Evolutionary conservation across 1,140 invertebrate genomes (phyloP).

Genomic region (Phortica variegata): DNA sequence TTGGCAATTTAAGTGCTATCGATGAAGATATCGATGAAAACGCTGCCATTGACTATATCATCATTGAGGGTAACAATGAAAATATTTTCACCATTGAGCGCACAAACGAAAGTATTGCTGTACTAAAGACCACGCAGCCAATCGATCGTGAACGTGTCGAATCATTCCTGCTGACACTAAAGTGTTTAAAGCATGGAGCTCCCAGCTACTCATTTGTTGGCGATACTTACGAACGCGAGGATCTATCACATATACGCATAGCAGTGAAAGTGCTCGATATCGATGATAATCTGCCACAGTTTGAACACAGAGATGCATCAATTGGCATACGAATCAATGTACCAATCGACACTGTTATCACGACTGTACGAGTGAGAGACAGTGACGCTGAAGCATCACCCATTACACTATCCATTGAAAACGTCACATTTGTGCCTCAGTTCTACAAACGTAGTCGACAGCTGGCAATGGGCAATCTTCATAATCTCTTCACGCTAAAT

Average conservation of each 20-base stretch:
- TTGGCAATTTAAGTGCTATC: slow-evolving; percentile 68
- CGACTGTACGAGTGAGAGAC: slow-evolving; percentile 68
- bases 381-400: slow-evolving; percentile 67
- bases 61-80: slow-evolving; percentile 74
- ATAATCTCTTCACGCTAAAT: slow-evolving; percentile 63
- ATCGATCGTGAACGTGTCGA: slow-evolving; percentile 69
- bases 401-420: slow-evolving; percentile 66
- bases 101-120: slow-evolving; percentile 66
- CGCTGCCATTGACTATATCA: slow-evolving; percentile 72
- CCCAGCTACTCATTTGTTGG: slow-evolving; percentile 52
- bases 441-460: slow-evolving; percentile 59
- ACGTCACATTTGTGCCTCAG: slow-evolving; percentile 67
- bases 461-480: slow-evolving; percentile 57
- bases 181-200: slow-evolving; percentile 61
- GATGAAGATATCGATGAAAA: slow-evolving; percentile 77
- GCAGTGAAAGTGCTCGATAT: slow-evolving; percentile 68
- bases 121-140: slow-evolving; percentile 63
- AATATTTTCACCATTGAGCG: slow-evolving; percentile 66
- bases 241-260: slow-evolving; percentile 70
- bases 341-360: slow-evolving; percentile 70
- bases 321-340: slow-evolving; percentile 75
- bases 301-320: slow-evolving; percentile 67
- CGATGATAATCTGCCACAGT: slow-evolving; percentile 73
- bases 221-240: slow-evolving; percentile 58
- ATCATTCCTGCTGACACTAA: slow-evolving; percentile 67